Evolutionary conservation across 1,140 invertebrate species (phyloP), one percentile per base, ranked within the genome.

Genomic region (Drosophila mauritiana): DNA sequence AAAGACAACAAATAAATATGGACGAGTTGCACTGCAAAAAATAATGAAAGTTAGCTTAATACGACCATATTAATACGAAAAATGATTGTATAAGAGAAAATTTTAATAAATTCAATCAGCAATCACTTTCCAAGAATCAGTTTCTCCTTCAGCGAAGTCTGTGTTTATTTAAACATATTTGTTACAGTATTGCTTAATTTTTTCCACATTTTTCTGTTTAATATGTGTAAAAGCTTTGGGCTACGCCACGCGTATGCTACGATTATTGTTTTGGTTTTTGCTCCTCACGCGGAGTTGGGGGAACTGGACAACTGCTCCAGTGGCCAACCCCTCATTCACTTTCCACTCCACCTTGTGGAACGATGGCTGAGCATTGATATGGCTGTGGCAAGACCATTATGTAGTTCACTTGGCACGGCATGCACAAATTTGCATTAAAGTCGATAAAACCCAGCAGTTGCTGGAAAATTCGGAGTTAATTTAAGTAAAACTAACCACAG

Each of bases 371-470:
- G 64, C 68, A 86, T 72, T 81, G 83, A 82, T 82, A 85, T 72
- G 82, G 69, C 69, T 58, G 45, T 72, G 83, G 74, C 82, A 81
- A 72, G 78, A 82, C 83, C 67, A 86, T 85, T 85, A 78, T 78
- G 73, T 78, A 82, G 78, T 69, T 85, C 78, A 88, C 78, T 88
- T 78, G 83, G 69, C 78, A 70, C 45, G 70, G 45, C 73, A 37
- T 39, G 45, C 20, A 55, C 11, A 82, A 69, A 74, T 77, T 79
- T 62, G 62, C 52, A 69, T 53, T 61, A 43, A 52, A 67, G 49
- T 68, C 49, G 53, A 68, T 84, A 76, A 83, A 67, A 59, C 45
- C 13, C 27, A 42, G 57, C 17, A 64, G 40, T 49, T 76, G 17
- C 15, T 13, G 27, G 12, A 11, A 22, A 49, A 39, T 10, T 12